Percentiles rank a stretch among this genome's conserved stretches.
phyloP scores from a whole-genome alignment of 2,888 invertebrate species.

The Muscina levida region DNA sequence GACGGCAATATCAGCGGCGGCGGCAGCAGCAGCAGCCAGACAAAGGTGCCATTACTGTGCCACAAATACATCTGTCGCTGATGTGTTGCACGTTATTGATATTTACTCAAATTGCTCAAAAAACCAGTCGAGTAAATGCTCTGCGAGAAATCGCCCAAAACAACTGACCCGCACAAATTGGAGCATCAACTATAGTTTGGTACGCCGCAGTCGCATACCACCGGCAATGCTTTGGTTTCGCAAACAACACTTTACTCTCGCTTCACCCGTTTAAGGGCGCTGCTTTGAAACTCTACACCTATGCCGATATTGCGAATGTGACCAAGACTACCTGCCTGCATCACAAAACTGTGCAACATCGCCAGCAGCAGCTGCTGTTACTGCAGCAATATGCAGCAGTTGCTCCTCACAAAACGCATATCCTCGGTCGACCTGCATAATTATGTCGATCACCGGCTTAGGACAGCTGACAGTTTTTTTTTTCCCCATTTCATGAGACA shows the following conservation, averaged over 20 bases:
- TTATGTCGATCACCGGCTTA: conserved; percentile 41
- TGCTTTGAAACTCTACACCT: not conserved
- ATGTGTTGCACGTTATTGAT: conserved; percentile 56
- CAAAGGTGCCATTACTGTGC: conserved; percentile 59
- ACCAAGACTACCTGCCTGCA: too few relatives aligned
- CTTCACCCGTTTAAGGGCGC: too few relatives aligned
- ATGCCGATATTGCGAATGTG: too few relatives aligned
- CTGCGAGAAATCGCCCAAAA: conserved; percentile 34
- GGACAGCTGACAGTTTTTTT: conserved; percentile 64
- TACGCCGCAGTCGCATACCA: too few relatives aligned
- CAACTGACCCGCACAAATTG: conserved; percentile 75
- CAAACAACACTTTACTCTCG: too few relatives aligned
- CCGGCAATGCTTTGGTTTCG: too few relatives aligned
- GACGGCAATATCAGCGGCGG: conserved; percentile 25
- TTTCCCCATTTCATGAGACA: not conserved
- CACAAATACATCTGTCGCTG: conserved; percentile 67
- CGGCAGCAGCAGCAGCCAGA: conserved; percentile 57
- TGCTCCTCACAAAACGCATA: conserved; percentile 35
- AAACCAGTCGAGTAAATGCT: conserved; percentile 22
- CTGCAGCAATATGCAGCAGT: conserved; percentile 39
- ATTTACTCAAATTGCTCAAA: conserved; percentile 21
- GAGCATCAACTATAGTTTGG: conserved; percentile 70
- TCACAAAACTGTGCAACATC: too few relatives aligned
- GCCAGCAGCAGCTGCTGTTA: conserved; percentile 11
- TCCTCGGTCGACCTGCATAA: conserved; percentile 61